A percentile compares a stretch with the other conserved stretches of the same genome.
Evolutionary conservation across 2,888 invertebrate genomes (phyloP).

Genomic region (Clistopyga incitator): DNA sequence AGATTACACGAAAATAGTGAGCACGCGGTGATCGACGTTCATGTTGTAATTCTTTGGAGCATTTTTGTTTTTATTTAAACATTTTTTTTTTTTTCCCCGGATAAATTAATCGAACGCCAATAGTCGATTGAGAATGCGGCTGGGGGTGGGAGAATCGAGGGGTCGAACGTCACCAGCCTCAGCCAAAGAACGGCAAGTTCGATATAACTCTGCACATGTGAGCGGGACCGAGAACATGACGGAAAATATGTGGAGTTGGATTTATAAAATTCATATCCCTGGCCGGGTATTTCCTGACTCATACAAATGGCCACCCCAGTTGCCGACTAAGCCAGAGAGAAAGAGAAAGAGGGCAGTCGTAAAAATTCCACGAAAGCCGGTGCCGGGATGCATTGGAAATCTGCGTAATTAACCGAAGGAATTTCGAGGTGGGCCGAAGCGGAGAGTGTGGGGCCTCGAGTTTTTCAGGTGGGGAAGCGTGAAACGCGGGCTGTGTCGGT

Average conservation of each 20-base stretch:
- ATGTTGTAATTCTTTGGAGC: neutral
- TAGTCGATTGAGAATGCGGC: slow-evolving; percentile 57
- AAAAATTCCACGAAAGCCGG: slow-evolving; percentile 80
- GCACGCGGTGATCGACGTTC: neutral
- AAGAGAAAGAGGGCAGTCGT: slow-evolving; percentile 73
- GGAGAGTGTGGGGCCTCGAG: slow-evolving; percentile 65
- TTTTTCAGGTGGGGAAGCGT: slow-evolving; percentile 67
- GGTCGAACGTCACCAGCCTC: neutral
- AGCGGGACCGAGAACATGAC: neutral
- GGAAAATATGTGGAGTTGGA: slow-evolving; percentile 32
- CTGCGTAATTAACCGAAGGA: slow-evolving; percentile 83
- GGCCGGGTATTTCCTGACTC: slow-evolving; percentile 44
- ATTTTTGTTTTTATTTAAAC: neutral
- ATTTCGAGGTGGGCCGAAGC: slow-evolving; percentile 74
- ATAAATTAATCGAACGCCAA: slow-evolving; percentile 52
- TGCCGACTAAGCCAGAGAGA: slow-evolving; percentile 3
- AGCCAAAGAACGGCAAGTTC: slow-evolving; percentile 26
- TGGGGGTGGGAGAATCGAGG: neutral
- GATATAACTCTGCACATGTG: slow-evolving; percentile 23
- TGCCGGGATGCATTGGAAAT: slow-evolving; percentile 80
- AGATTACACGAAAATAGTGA: neutral
- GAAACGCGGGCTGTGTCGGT: slow-evolving; percentile 72
- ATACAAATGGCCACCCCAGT: slow-evolving; percentile 46
- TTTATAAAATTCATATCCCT: slow-evolving; percentile 50
- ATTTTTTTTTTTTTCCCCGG: slow-evolving; percentile 21